Evolutionary conservation across 1,140 invertebrate genomes (phyloP), one percentile per base, ranked within the genome.

Genomic region (Ostrea edulis): DNA sequence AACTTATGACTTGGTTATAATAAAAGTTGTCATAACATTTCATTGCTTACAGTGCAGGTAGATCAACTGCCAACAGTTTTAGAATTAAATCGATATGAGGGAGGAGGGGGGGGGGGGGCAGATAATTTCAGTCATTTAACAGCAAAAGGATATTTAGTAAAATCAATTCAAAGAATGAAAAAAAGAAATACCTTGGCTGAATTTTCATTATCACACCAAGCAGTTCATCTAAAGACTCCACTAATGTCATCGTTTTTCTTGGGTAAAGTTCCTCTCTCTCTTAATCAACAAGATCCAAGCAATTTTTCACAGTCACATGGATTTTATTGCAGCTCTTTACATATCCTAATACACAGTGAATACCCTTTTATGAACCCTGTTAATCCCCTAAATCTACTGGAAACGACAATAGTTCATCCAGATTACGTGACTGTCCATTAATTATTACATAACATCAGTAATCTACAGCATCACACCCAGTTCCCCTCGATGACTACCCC

Each of bases 271-370:
- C 65, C 29, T 25, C 25, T 29, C 29, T 29, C 22, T 5, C 35
- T 77, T 77, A 29, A 29, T 12, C 25, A 35, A 25, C 29, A 29
- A 35, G 14, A 11, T 11, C 25, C 11, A 25, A 25, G 9, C 25
- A 25, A 77, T 77, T 77, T 35, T 25, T 35, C 68, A 14, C 22
- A 35, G 68, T 77, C 68, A 35, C 29, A 14, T 14, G 8, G 14
- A 77, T 77, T 77, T 77, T 77, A 77, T 35, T 35, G 68, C 68
- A 29, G 25, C 25, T 77, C 68, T 29, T 77, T 29, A 77, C 68
- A 77, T 77, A 77, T 77, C 68, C 68, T 77, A 77, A 77, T 77
- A 77, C 68, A 77, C 68, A 77, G 68, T 77, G 68, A 25, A 35
- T 35, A 29, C 68, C 22, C 2, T 77, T 25, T 77, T 77, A 29